Evolutionary conservation across 64 coral and sea anemone species (phyloP).

Genomic region (Stichodactyla helianthus): DNA sequence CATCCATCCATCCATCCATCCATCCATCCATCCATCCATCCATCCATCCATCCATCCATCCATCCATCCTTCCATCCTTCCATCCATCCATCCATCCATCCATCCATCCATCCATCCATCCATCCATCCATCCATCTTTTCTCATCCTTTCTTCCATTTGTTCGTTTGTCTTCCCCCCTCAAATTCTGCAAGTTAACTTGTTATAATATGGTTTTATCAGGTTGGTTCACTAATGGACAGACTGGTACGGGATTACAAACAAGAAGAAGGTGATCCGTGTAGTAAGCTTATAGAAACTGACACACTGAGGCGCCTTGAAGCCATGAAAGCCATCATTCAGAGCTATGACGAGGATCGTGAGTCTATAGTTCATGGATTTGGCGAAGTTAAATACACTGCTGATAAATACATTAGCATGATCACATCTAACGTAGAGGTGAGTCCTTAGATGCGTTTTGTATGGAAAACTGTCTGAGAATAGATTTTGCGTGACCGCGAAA

Average conservation of each 20-base stretch:
- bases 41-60: no score
- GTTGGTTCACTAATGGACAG: constrained; percentile 66
- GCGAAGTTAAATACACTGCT: constrained; percentile 77
- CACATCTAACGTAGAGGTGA: constrained; percentile 20
- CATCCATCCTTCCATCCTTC: no score
- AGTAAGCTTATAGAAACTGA: constrained; percentile 75
- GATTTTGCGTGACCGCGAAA: no score
- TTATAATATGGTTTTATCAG: neutral
- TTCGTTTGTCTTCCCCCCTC: no score
- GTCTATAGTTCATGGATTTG: constrained; percentile 70
- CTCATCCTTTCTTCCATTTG: no score
- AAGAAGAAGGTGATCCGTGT: constrained; percentile 85
- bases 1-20: no score
- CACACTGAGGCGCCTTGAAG: constrained; percentile 59
- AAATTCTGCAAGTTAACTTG: no score
- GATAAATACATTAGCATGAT: constrained; percentile 80
- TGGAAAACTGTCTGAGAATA: no score
- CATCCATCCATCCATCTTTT: no score
- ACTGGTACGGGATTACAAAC: constrained; percentile 63
- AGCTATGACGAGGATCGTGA: constrained; percentile 88
- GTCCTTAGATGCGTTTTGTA: neutral
- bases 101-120: no score
- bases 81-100: no score
- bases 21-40: no score
- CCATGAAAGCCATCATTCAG: constrained; percentile 80